Evolutionary conservation across 2,113 vertebrate genomes (phyloP), one percentile per base, ranked within the genome.

Genomic region (Pimephales promelas): DNA sequence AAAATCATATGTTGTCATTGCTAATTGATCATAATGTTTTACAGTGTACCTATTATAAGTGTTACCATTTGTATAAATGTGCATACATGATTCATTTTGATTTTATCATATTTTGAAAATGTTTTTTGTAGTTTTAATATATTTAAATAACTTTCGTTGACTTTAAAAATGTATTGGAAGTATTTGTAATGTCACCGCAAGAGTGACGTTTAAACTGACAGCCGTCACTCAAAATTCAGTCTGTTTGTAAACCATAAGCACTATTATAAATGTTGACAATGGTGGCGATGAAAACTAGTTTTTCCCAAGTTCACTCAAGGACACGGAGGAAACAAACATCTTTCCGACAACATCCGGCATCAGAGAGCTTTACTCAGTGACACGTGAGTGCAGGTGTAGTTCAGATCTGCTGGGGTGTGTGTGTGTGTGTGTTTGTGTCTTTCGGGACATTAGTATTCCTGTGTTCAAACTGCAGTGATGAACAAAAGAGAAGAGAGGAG

Each of bases 361-460:
- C 31, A 77, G 57, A 57, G 49, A 1, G 20, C 28, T 13, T 16
- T 77, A 16, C 74, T 68, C 64, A 4, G 31, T 40, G 49, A 57
- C 74, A 76, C 47, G 28, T 20, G 10, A 36, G 52, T 18, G 10
- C 73, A 57, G 31, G 73, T 76, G 49, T 57, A 56, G 49, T 56
- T 22, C 26, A 36, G 47, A 57, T 72, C 70, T 47, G 43, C 70
- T 47, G 70, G 16, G 9, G 26, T 31, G 61, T 5, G 59, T 31
- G 61, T 62, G 26, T 28, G 26, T 62, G 61, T 61, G 2, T 18
- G 28, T 34, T 14, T 18, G 61, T 64, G 6, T 26, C 11, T 31
- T 3, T 22, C 10, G 64, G 8, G 20, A 22, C 34, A 68, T 68
- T 87, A 84, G 78, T 81, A 87, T 87, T 79, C 82, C 72, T 84